Evolutionary conservation across 2,113 vertebrate genomes (phyloP).

Genomic region (Oophaga pumilio): DNA sequence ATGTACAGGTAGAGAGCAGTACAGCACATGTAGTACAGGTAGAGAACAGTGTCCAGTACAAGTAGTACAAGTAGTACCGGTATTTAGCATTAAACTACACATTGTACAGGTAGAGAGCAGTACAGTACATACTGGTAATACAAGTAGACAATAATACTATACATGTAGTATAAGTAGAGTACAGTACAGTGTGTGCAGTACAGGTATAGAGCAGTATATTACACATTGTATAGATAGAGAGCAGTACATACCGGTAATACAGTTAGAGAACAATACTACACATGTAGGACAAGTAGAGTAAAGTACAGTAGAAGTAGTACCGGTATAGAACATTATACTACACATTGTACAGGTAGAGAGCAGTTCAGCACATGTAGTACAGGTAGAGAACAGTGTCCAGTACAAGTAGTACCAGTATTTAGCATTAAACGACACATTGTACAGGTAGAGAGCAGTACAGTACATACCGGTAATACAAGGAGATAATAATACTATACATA

Average conservation of each 20-base stretch:
- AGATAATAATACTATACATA: not conserved
- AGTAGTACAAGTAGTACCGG: too few species aligned
- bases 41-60: too few species aligned
- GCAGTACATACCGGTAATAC: not conserved
- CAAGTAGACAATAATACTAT: not conserved
- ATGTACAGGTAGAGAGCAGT: not conserved
- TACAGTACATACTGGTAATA: not conserved
- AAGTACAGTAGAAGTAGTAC: not conserved
- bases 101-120: not conserved
- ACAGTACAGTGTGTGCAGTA: not conserved
- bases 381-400: not conserved
- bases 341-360: not conserved
- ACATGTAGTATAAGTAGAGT: not conserved
- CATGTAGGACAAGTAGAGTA: not conserved
- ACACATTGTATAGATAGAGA: not conserved
- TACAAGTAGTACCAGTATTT: not conserved
- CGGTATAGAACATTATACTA: not conserved
- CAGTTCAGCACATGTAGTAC: not conserved
- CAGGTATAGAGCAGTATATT: not conserved
- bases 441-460: not conserved
- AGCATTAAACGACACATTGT: not conserved
- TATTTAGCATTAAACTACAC: too few species aligned
- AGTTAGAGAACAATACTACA: not conserved
- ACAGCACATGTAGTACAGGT: not conserved
- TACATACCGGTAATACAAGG: not conserved